Evolutionary conservation across 2,888 invertebrate genomes (phyloP), one percentile per base, ranked within the genome.

Genomic region (Argyresthia goedartella): DNA sequence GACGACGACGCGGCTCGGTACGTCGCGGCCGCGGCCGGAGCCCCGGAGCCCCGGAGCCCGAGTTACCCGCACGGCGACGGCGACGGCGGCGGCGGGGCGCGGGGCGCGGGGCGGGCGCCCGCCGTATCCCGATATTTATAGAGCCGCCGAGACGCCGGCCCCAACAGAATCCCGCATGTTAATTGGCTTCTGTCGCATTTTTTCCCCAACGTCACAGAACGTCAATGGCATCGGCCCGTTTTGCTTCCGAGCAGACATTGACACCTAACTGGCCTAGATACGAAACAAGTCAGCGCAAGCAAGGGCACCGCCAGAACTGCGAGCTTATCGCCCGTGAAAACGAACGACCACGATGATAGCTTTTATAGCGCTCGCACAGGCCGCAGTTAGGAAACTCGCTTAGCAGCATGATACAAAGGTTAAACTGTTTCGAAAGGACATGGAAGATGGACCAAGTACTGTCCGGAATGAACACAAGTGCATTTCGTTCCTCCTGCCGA

Each of bases 101-200:
- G 57, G 60, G 59, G 58, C 57, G 66, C 61, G 66, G 65, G 64
- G 64, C 62, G 60, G 62, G 60, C 56, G 67, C 43, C 25, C 44
- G 35, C 14, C 48, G 46, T 58, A 60, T 65, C 61, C 61, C 61
- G 71, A 67, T 84, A 85, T 85, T 85, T 81, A 76, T 85, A 85
- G 84, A 76, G 77, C 69, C 76, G 76, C 35, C 75, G 80, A 76
- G 78, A 76, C 79, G 76, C 73, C 73, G 78, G 78, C 82, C 77
- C 77, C 71, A 78, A 70, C 73, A 70, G 76, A 76, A 78, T 78
- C 73, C 71, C 74, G 69, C 77, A 71, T 76, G 76, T 79, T 81
- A 84, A 82, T 81, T 81, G 77, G 79, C 76, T 81, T 75, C 78
- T 70, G 72, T 71, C 73, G 76, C 76, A 78, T 82, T 81, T 84